These are phyloP conservation scores for Solea senegalensis DNA, from an alignment of 2,113 vertebrate genomes.

Conservation along the genomic window DNA sequence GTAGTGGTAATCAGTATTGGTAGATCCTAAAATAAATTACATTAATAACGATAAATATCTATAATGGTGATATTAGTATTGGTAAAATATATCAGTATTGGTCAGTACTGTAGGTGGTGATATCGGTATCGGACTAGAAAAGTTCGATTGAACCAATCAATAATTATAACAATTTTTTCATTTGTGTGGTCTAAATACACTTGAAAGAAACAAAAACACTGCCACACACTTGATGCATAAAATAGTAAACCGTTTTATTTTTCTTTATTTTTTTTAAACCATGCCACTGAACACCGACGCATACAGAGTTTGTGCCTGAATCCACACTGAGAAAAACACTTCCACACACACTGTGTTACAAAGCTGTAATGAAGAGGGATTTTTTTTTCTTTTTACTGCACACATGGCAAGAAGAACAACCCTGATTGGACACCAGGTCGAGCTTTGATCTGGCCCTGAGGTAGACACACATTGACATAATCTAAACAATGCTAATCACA, in stretches of 20 bases:
- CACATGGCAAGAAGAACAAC: slow-evolving; percentile 85
- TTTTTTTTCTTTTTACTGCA: slow-evolving; percentile 70
- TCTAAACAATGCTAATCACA: slow-evolving; percentile 84
- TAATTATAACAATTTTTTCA: too few relatives aligned
- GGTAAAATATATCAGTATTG: too few relatives aligned
- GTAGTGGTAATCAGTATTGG: too few relatives aligned
- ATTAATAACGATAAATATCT: too few relatives aligned
- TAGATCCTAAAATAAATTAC: too few relatives aligned
- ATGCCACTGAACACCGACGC: slow-evolving; percentile 93
- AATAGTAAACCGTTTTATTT: slow-evolving; percentile 83
- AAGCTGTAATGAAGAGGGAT: slow-evolving; percentile 81
- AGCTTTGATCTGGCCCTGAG: slow-evolving; percentile 98
- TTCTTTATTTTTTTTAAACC: slow-evolving; percentile 70
- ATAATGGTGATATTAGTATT: too few relatives aligned
- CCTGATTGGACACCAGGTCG: slow-evolving; percentile 91
- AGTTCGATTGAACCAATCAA: too few relatives aligned
- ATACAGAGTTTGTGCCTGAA: slow-evolving; percentile 91
- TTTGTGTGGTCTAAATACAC: too few relatives aligned
- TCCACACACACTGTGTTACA: slow-evolving; percentile 82
- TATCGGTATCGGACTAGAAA: too few relatives aligned
- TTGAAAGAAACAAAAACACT: not conserved
- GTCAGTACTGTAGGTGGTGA: too few relatives aligned
- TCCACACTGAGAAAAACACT: slow-evolving; percentile 88
- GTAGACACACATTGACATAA: slow-evolving; percentile 97
- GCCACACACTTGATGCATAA: slow-evolving; percentile 79